Evolutionary conservation across 1,140 invertebrate genomes (phyloP).

Genomic region (Anadara kagoshimensis): DNA sequence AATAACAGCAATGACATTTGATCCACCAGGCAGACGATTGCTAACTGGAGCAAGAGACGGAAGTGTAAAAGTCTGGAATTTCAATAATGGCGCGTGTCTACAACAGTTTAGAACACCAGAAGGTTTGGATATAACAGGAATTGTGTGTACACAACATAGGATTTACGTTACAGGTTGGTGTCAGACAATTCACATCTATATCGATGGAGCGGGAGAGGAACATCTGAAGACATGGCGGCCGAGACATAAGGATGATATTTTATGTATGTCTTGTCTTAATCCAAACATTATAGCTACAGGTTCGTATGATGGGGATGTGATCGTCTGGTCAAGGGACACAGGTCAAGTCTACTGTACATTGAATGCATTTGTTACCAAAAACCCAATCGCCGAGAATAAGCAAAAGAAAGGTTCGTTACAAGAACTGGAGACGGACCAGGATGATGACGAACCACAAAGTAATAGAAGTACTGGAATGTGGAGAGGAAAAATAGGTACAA

Average conservation of each 20-base stretch:
- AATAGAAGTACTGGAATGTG: not conserved
- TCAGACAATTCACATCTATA: constrained; percentile 81
- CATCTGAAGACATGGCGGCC: constrained; percentile 77
- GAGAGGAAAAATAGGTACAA: not conserved
- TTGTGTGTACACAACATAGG: constrained; percentile 55
- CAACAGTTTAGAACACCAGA: constrained; percentile 67
- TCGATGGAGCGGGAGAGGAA: constrained; percentile 76
- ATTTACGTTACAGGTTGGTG: constrained; percentile 85
- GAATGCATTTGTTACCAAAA: constrained; percentile 50
- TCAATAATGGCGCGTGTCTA: constrained; percentile 83
- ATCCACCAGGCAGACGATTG: constrained; percentile 81
- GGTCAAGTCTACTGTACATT: constrained; percentile 79
- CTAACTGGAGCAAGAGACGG: constrained; percentile 83
- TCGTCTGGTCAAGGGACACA: constrained; percentile 85
- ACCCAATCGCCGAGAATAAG: constrained; percentile 38
- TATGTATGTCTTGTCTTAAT: constrained; percentile 75
- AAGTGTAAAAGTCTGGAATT: constrained; percentile 85
- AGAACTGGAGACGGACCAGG: constrained; percentile 1
- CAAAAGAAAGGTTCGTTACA: constrained; percentile 2
- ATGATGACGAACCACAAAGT: not conserved
- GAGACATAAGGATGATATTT: constrained; percentile 83
- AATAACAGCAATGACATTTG: constrained; percentile 85
- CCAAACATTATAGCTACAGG: constrained; percentile 80
- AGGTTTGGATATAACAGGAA: constrained; percentile 38
- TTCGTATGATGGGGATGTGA: constrained; percentile 82